These are phyloP conservation scores for Oreortyx pictus DNA, from an alignment of 2,797 vertebrate species.

Conservation along the genomic window DNA sequence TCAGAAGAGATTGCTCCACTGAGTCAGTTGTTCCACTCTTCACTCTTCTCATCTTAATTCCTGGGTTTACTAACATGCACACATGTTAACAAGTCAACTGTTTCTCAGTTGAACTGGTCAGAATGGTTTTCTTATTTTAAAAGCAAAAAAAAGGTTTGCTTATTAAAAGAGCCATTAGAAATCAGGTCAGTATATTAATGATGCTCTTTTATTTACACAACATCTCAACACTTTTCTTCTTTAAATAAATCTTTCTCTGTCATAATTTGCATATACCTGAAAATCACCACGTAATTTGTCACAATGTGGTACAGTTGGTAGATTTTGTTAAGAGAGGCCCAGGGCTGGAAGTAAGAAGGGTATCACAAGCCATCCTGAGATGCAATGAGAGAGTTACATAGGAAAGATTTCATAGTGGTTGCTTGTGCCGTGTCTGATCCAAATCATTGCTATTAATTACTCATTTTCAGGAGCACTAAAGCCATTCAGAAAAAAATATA, in stretches of 20 bases:
- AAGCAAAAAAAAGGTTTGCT: rapidly evolving
- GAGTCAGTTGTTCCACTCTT: neutral
- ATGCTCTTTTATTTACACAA: conserved; percentile 1
- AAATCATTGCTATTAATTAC: neutral
- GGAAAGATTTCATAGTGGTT: neutral
- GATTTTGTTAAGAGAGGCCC: neutral
- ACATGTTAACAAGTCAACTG: neutral
- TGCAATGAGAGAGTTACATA: neutral
- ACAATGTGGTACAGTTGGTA: neutral
- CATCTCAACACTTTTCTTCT: neutral
- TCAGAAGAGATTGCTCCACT: neutral
- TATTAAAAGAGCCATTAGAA: neutral
- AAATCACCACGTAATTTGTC: conserved; percentile 9
- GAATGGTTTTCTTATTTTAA: neutral
- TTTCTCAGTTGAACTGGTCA: neutral
- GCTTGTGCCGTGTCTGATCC: neutral
- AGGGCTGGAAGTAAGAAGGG: neutral
- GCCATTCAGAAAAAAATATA: neutral
- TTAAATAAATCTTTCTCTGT: conserved; percentile 1
- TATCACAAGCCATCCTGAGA: neutral
- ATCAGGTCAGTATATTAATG: neutral
- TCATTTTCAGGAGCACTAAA: neutral
- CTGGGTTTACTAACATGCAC: neutral
- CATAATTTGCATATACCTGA: neutral
- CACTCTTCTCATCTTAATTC: neutral